These are phyloP conservation scores for Manis pentadactyla DNA, from an alignment of 2,797 vertebrate genomes.

Conservation along the genomic window DNA sequence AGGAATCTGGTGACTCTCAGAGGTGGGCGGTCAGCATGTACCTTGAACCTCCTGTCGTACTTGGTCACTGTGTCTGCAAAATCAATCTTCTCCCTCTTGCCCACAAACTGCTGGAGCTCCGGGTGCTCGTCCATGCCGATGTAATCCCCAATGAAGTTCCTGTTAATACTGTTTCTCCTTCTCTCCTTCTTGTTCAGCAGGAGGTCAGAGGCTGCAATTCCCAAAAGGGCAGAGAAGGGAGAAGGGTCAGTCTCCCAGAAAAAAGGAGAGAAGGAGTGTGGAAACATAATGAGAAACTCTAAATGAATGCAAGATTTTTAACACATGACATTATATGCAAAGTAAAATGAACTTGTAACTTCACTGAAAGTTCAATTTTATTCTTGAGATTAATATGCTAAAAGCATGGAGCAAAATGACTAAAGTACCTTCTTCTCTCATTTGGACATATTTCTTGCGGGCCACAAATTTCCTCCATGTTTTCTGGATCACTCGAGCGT, in stretches of 20 bases:
- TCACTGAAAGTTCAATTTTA: not conserved
- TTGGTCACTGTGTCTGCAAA: conserved; percentile 97
- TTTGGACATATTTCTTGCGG: conserved; percentile 97
- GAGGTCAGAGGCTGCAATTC: conserved; percentile 93
- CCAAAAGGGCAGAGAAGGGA: not conserved
- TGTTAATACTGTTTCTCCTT: conserved; percentile 96
- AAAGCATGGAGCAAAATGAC: not conserved
- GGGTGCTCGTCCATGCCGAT: conserved; percentile 97
- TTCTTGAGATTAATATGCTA: not conserved
- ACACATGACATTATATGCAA: not conserved
- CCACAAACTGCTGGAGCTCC: conserved; percentile 96
- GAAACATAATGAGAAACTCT: not conserved
- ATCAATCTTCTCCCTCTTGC: conserved; percentile 97
- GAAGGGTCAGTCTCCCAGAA: not conserved
- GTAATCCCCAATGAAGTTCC: conserved; percentile 98
- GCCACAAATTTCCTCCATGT: conserved; percentile 96
- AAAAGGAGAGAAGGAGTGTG: not conserved
- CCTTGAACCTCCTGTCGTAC: conserved; percentile 97
- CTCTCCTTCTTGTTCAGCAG: conserved; percentile 97
- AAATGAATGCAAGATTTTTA: not conserved
- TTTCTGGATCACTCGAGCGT: conserved; percentile 96
- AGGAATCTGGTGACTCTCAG: not conserved
- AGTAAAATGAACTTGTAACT: not conserved
- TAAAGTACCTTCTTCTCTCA: conserved; percentile 96
- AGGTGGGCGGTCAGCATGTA: conserved; percentile 52